A percentile compares a stretch with the other conserved stretches of the same genome.
These are phyloP conservation scores for Bufo gargarizans DNA, from an alignment of 2,113 vertebrate genomes.

Conservation along the genomic window DNA sequence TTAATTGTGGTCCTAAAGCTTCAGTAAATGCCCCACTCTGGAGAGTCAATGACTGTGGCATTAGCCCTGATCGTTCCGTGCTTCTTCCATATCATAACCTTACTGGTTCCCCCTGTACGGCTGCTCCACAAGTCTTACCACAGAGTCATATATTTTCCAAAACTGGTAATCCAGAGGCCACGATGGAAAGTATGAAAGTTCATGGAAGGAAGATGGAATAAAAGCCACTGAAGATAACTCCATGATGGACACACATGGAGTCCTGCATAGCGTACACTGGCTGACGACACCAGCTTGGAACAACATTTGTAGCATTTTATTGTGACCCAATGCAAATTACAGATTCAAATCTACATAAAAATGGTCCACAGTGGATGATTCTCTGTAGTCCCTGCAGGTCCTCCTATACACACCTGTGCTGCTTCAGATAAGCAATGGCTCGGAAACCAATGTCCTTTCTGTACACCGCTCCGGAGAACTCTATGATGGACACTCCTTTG, in stretches of 20 bases:
- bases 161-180: too few species aligned
- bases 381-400: background rate
- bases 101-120: too few species aligned
- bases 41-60: too few species aligned
- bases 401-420: conserved; percentile 81
- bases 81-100: too few species aligned
- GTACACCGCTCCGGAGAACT: conserved; percentile 83
- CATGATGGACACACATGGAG: background rate
- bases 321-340: background rate
- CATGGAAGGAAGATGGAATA: background rate
- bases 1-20: too few species aligned
- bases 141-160: too few species aligned
- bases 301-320: background rate
- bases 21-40: too few species aligned
- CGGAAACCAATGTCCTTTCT: conserved; percentile 86
- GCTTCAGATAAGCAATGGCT: conserved; percentile 83
- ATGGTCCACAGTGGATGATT: background rate
- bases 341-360: background rate
- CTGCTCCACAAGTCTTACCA: too few species aligned
- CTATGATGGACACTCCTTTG: conserved; percentile 76
- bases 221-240: background rate
- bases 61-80: too few species aligned
- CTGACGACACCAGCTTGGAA: background rate
- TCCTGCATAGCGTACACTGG: background rate
- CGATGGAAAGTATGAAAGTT: too few species aligned